Conservation (phyloP, 2,113 vertebrate genomes). For the Burhinus bistriatus region DNA sequence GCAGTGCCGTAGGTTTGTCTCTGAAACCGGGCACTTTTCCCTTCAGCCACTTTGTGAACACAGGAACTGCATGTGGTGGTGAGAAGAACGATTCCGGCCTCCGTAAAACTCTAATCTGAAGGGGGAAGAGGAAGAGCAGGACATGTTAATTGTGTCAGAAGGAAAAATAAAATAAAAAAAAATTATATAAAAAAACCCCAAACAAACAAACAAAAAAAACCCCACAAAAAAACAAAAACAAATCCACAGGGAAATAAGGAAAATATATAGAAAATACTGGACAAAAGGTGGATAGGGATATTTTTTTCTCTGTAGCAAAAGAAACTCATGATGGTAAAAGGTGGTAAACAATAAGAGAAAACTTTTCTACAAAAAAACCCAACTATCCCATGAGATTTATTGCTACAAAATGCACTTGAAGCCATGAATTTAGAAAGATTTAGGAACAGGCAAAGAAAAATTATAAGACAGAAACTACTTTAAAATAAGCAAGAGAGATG, state of each 20-base stretch:
- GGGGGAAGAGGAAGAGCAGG: neutral
- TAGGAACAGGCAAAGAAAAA: neutral
- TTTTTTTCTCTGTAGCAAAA: neutral
- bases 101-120: neutral
- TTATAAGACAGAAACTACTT: neutral
- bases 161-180: neutral
- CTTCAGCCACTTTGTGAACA: neutral
- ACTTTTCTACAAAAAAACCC: neutral
- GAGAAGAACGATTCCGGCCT: neutral
- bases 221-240: too few species aligned
- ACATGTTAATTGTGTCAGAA: neutral
- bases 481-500: neutral
- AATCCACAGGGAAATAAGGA: neutral
- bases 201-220: too few species aligned
- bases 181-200: too few species aligned
- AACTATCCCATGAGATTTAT: neutral
- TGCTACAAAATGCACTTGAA: neutral
- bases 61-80: neutral
- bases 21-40: neutral
- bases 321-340: neutral
- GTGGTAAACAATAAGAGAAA: neutral
- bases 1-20: neutral
- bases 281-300: neutral
- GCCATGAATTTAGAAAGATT: neutral
- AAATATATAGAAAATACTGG: neutral